A percentile compares a stretch with the other conserved stretches of the same genome.
Evolutionary conservation across 2,797 vertebrate genomes (phyloP).

Genomic region (Podargus strigoides): DNA sequence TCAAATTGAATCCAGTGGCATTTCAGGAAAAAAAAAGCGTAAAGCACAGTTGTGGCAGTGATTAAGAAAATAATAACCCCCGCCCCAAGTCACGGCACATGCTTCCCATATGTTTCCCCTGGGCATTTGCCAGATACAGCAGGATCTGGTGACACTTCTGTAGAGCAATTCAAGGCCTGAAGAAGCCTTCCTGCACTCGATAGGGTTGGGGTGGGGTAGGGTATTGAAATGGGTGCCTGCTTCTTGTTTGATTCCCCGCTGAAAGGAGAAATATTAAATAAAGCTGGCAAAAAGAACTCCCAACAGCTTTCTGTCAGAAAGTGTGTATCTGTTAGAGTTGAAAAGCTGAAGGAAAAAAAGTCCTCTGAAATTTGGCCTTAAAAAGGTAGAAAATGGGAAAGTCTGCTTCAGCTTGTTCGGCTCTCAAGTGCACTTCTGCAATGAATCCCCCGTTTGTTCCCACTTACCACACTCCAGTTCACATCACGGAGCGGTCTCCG

Average conservation of each 20-base stretch:
- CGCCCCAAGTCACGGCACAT: constrained; percentile 57
- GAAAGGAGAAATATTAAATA: neutral
- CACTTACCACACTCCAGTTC: constrained; percentile 39
- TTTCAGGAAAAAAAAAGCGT: neutral
- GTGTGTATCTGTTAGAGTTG: neutral
- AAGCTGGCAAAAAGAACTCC: constrained; percentile 5
- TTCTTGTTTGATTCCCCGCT: constrained; percentile 13
- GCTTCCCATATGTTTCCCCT: constrained; percentile 69
- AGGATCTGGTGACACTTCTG: constrained; percentile 43
- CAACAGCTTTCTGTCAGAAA: neutral
- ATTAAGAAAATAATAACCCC: constrained; percentile 70
- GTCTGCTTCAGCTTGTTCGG: neutral
- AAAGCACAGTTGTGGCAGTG: constrained; percentile 53
- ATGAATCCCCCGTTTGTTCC: neutral
- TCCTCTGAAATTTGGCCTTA: neutral
- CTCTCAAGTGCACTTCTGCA: constrained; percentile 1
- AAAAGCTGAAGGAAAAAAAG: neutral
- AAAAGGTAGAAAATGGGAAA: constrained; percentile 7
- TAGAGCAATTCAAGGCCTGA: neutral
- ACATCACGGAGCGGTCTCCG: constrained; percentile 34
- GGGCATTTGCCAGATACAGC: constrained; percentile 39
- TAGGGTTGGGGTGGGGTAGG: neutral
- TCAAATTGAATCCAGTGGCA: constrained; percentile 48
- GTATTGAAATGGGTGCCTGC: constrained; percentile 16
- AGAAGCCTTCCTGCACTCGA: neutral